phyloP scores from a whole-genome alignment of 2,888 invertebrate species.

The Stegana nigrithorax region DNA sequence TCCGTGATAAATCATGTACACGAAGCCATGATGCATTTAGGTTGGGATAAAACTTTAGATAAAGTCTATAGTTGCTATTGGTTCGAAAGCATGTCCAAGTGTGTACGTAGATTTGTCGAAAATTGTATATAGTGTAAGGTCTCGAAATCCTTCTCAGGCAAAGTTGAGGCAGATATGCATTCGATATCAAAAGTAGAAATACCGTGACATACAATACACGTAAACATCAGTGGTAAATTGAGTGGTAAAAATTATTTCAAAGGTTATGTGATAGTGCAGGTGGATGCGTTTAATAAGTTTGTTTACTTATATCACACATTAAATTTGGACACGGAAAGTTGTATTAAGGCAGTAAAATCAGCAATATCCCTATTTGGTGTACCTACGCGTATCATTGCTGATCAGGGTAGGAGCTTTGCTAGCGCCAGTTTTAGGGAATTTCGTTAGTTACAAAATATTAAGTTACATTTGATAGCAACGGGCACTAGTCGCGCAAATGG shows the following conservation, averaged over 20 bases:
- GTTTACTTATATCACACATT: constrained; percentile 9
- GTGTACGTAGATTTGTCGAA: constrained; percentile 24
- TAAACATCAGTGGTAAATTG: constrained; percentile 16
- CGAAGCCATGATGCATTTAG: constrained; percentile 17
- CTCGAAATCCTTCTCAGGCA: constrained; percentile 18
- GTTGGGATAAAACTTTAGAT: constrained; percentile 13
- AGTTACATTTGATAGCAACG: constrained; percentile 30
- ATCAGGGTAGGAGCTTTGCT: constrained; percentile 23
- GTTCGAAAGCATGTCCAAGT: background rate
- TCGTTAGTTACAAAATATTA: constrained; percentile 26
- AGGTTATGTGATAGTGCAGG: background rate
- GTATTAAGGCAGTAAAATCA: constrained; percentile 21
- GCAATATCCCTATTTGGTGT: constrained; percentile 19
- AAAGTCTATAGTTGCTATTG: constrained; percentile 9
- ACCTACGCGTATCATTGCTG: constrained; percentile 20
- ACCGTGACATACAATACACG: constrained; percentile 25
- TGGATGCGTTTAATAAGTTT: background rate
- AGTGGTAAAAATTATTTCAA: background rate
- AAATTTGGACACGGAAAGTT: constrained; percentile 21
- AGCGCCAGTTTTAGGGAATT: constrained; percentile 19
- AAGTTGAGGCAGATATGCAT: constrained; percentile 31
- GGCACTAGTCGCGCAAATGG: constrained; percentile 32
- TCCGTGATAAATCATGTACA: constrained; percentile 22
- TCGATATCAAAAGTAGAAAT: constrained; percentile 35
- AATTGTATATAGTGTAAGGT: constrained; percentile 24